Evolutionary conservation across 2,888 invertebrate genomes (phyloP), one percentile per base, ranked within the genome.

Genomic region (Cephus nigrinus): DNA sequence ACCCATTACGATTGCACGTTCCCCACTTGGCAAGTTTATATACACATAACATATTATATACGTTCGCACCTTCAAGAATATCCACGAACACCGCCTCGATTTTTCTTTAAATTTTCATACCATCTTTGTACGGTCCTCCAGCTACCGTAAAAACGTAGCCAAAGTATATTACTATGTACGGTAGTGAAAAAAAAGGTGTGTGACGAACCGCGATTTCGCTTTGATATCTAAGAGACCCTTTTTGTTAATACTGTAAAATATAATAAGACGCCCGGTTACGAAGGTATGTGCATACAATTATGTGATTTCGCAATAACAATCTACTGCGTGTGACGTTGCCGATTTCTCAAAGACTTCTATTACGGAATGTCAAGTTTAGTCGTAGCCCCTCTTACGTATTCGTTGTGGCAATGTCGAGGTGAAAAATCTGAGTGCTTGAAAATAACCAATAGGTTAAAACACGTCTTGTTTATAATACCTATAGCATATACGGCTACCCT

Each of bases 1-100:
- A 69, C 77, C 77, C 78, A 75, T 71, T 31, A 32, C 31, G 55
- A 55, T 55, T 15, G 23, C 23, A 23, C 9, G 2, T 55, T 55
- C 55, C 55, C 55, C 55, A 2, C 55, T 55, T 9, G 23, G 9
- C 23, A 55, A 23, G 3, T 23, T 55, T 55, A 40, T 15, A 40
- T 4, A 11, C 0, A 12, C 1, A 4, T 4, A 55, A 36, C 0
- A 55, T 0, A 55, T 55, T 55, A 23, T 23, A 40, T 23, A 40
- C 40, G 40, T 55, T 55, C 9, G 2, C 55, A 55, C 23, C 55
- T 55, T 55, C 0, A 9, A 23, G 55, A 55, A 55, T 23, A 23
- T 1, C 55, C 23, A 55, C 55, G 55, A 23, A 9, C 2, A 0
- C 55, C 55, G 55, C 1, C 55, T 55, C 23, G 9, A 9, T 23